Percentiles rank a stretch among this genome's conserved stretches.
phyloP scores from a whole-genome alignment of 2,888 invertebrate genomes.

The Rhagonycha fulva region DNA sequence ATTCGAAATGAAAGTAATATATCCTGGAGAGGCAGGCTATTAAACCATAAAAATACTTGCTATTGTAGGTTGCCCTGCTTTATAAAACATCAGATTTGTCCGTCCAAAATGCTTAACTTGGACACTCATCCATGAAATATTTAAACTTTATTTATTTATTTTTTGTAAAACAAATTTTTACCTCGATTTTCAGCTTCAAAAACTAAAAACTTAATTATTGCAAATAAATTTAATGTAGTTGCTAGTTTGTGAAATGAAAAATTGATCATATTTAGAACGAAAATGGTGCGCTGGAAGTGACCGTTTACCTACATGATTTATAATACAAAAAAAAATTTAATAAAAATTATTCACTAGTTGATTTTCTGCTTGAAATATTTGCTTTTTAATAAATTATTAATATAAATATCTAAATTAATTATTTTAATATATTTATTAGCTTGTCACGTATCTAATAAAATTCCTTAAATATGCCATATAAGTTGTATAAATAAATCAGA shows the following conservation, averaged over 20 bases:
- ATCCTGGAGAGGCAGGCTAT: constrained; percentile 50
- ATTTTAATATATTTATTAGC: neutral
- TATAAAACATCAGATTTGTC: constrained; percentile 29
- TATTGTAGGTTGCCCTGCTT: constrained; percentile 37
- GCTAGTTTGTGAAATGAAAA: too few species aligned
- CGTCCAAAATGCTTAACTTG: constrained; percentile 15
- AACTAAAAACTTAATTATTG: too few species aligned
- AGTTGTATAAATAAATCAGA: neutral
- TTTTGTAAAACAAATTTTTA: too few species aligned
- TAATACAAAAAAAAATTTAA: too few species aligned
- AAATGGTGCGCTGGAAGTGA: too few species aligned
- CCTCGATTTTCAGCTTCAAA: too few species aligned
- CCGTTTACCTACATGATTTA: too few species aligned
- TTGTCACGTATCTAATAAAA: neutral
- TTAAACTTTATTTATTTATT: neutral
- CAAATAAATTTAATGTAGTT: too few species aligned
- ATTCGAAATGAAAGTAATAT: constrained; percentile 57
- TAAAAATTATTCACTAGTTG: neutral
- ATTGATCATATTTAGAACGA: too few species aligned
- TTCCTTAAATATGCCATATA: neutral
- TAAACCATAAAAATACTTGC: constrained; percentile 53
- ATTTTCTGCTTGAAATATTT: neutral
- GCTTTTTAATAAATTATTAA: neutral
- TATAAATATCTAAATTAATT: neutral
- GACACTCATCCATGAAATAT: constrained; percentile 10